A percentile compares a stretch with the other conserved stretches of the same genome.
Conservation (phyloP, 2,113 vertebrate species). For the Eolophus roseicapilla region DNA sequence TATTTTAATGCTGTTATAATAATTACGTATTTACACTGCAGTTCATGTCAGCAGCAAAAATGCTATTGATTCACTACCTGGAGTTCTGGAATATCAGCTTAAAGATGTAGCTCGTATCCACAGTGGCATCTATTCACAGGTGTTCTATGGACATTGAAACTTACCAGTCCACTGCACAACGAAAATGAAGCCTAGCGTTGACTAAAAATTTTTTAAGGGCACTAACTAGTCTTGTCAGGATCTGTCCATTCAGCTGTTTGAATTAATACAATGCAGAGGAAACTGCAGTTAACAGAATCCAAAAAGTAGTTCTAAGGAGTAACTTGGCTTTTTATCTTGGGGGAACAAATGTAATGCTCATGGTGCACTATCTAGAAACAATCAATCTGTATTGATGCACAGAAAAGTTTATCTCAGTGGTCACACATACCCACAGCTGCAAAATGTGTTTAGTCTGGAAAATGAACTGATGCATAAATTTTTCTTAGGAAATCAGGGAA, state of each 20-base stretch:
- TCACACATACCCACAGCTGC: neutral
- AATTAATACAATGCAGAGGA: neutral
- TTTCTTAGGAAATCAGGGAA: neutral
- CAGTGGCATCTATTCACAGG: neutral
- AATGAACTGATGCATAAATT: neutral
- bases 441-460: neutral
- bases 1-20: neutral
- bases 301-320: neutral
- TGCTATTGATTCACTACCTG: neutral
- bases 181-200: neutral
- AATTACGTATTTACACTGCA: neutral
- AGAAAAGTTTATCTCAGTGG: neutral
- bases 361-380: neutral
- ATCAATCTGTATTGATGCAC: neutral
- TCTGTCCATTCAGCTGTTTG: neutral
- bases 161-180: neutral
- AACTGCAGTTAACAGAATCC: neutral
- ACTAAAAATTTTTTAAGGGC: neutral
- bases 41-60: neutral
- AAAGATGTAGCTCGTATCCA: neutral
- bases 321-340: neutral
- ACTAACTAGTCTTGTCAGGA: neutral
- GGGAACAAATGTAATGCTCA: neutral
- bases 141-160: neutral
- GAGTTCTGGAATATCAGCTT: neutral